Conservation (phyloP, 2,888 invertebrate genomes). For the Reticulitermes lucifugus region DNA sequence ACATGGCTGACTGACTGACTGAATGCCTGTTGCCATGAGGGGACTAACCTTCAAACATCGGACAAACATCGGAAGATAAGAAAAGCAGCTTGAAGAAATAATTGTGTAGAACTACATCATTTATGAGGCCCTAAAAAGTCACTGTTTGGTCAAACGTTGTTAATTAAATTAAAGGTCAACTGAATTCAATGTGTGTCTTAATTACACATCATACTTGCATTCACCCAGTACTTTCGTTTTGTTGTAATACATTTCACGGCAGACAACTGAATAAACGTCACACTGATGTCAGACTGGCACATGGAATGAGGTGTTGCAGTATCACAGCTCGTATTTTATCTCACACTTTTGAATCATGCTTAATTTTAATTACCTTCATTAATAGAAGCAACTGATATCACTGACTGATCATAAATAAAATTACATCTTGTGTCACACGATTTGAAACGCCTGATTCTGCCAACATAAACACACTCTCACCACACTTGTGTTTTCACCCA, state of each 20-base stretch:
- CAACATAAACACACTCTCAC: background rate
- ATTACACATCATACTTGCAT: background rate
- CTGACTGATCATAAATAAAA: background rate
- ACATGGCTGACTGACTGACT: slow-evolving; percentile 61
- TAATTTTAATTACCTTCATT: no score
- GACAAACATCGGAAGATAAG: slow-evolving; percentile 29
- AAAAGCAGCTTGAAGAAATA: background rate
- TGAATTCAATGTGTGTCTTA: background rate
- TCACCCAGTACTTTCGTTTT: background rate
- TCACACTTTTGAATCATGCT: background rate
- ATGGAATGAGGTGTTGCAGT: background rate
- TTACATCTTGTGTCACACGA: background rate
- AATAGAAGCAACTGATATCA: no score
- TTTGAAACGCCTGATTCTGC: background rate
- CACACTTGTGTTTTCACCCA: background rate
- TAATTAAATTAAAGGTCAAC: background rate
- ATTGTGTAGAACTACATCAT: background rate
- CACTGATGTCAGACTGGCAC: background rate
- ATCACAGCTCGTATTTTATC: background rate
- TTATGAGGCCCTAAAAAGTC: background rate
- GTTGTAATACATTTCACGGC: no score
- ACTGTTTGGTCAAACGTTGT: background rate
- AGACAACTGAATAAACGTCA: background rate
- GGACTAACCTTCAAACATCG: slow-evolving; percentile 23
- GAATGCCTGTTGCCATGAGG: slow-evolving; percentile 25